Evolutionary conservation across 2,888 invertebrate genomes (phyloP).

Genomic region (Lasioglossum villosulum): DNA sequence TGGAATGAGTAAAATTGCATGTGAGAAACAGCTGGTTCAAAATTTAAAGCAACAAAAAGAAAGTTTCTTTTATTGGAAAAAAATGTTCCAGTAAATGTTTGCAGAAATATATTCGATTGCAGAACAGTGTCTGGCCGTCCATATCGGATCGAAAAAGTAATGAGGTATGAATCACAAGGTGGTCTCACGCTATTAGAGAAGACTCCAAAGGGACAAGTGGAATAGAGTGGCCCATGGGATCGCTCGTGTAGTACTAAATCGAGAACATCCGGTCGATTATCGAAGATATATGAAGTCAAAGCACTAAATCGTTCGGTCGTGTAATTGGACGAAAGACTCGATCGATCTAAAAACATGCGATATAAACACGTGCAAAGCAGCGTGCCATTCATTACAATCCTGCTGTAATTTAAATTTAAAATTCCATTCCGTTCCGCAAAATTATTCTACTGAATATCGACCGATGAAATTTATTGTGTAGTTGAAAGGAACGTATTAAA

Average conservation of each 20-base stretch:
- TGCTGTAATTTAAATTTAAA: too few species aligned
- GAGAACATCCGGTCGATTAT: conserved; percentile 77
- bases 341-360: background rate
- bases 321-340: conserved; percentile 58
- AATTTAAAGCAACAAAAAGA: too few species aligned
- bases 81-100: background rate
- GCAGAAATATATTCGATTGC: background rate
- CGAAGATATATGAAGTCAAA: conserved; percentile 72
- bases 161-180: conserved; percentile 68
- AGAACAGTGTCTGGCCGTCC: conserved; percentile 6
- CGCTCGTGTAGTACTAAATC: conserved; percentile 73
- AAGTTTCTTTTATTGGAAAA: too few species aligned
- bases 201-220: conserved; percentile 71
- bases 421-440: too few species aligned
- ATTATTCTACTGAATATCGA: too few species aligned
- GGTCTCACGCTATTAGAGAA: conserved; percentile 68
- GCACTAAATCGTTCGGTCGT: conserved; percentile 59
- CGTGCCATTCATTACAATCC: too few species aligned
- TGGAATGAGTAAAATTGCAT: too few species aligned
- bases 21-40: too few species aligned
- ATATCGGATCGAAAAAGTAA: conserved; percentile 58
- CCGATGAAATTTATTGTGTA: too few species aligned
- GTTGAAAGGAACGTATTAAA: too few species aligned
- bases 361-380: too few species aligned
- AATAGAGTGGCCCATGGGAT: conserved; percentile 76